phyloP scores from a whole-genome alignment of 1,140 invertebrate genomes.

The Cherax destructor region DNA sequence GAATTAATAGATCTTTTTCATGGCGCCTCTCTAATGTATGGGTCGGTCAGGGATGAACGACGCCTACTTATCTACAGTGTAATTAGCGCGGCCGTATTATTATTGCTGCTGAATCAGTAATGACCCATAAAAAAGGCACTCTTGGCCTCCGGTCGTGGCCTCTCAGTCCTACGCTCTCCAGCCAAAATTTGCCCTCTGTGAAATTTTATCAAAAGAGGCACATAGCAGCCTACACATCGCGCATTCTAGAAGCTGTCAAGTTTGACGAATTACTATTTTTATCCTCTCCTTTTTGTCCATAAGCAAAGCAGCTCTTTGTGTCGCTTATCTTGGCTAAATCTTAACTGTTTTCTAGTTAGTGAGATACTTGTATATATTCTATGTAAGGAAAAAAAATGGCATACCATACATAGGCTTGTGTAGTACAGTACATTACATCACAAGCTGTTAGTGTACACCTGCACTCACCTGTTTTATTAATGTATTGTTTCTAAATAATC shows the following conservation, averaged over 20 bases:
- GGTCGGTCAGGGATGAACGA: slow-evolving; percentile 32
- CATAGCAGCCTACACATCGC: slow-evolving; percentile 18
- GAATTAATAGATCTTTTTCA: slow-evolving; percentile 42
- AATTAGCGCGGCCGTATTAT: slow-evolving; percentile 22
- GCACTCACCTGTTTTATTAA: too few species aligned
- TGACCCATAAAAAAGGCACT: slow-evolving; percentile 2
- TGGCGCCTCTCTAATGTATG: slow-evolving; percentile 34
- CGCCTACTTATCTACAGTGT: slow-evolving; percentile 12
- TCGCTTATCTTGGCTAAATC: too few species aligned
- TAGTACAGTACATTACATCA: too few species aligned
- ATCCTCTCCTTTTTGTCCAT: not conserved
- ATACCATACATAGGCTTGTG: too few species aligned
- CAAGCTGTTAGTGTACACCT: too few species aligned
- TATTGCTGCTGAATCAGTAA: slow-evolving; percentile 19
- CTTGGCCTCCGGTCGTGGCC: not conserved
- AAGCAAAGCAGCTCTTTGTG: too few species aligned
- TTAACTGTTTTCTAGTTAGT: too few species aligned
- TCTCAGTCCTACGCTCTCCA: not conserved
- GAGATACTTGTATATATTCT: too few species aligned
- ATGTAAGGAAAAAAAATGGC: too few species aligned
- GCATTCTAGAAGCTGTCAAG: slow-evolving; percentile 14
- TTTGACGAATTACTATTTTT: not conserved
- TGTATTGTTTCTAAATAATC: too few species aligned
- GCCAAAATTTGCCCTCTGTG: slow-evolving; percentile 7
- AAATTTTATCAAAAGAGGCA: slow-evolving; percentile 28